Percentiles rank a stretch among this genome's conserved stretches.
Conservation (phyloP, 2,888 invertebrate species). For the Trileptium ribeirensis region DNA sequence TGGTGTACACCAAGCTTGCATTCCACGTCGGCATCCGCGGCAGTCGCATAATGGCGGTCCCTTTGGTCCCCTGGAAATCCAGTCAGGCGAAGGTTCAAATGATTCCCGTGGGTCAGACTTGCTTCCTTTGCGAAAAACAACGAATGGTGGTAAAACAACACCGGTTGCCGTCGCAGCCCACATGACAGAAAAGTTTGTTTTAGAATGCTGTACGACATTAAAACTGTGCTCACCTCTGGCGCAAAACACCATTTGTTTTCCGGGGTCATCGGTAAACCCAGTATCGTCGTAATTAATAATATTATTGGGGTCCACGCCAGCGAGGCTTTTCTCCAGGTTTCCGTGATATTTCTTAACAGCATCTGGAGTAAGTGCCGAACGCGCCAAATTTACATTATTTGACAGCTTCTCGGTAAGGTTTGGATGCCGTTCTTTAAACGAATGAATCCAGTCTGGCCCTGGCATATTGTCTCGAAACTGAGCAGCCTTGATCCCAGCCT, state of each 20-base stretch:
- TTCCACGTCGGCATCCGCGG: neutral
- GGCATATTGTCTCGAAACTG: neutral
- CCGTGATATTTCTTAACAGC: neutral
- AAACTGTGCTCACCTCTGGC: neutral
- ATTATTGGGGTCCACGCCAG: neutral
- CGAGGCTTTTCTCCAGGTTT: neutral
- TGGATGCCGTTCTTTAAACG: neutral
- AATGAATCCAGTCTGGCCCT: neutral
- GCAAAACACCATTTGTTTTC: neutral
- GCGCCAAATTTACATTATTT: neutral
- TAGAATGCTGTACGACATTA: neutral
- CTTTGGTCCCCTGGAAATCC: neutral
- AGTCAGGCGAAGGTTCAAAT: neutral
- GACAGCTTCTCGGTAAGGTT: neutral
- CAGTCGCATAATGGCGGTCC: neutral
- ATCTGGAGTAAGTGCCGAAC: neutral
- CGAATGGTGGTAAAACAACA: neutral
- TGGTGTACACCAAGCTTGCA: neutral
- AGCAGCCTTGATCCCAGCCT: neutral
- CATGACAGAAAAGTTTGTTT: neutral
- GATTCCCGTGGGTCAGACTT: neutral
- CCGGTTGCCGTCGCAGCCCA: neutral
- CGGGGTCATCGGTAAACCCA: slow-evolving; percentile 5
- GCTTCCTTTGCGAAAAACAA: neutral
- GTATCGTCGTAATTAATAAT: neutral